Percentiles rank a stretch among this genome's conserved stretches.
Evolutionary conservation across 2,113 vertebrate species (phyloP).

Genomic region (Phrynocephalus versicolor): DNA sequence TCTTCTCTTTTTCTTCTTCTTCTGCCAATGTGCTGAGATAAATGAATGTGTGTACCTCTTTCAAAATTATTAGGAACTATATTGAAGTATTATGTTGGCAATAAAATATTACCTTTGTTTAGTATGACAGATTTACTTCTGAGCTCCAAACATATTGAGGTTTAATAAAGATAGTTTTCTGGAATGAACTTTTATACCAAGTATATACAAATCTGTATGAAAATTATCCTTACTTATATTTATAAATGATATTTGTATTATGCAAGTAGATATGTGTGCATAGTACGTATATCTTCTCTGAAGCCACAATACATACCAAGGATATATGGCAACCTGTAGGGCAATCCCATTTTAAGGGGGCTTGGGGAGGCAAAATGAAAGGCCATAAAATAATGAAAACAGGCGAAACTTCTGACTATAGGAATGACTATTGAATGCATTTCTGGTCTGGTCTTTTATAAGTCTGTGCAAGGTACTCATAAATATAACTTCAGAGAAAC

Average conservation of each 20-base stretch:
- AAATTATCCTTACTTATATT: neutral
- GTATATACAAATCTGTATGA: rapidly evolving
- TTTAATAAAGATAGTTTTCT: neutral
- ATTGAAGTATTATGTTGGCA: slow-evolving; percentile 6
- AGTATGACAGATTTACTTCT: slow-evolving; percentile 17
- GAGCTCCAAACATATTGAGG: neutral
- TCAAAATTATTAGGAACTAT: neutral
- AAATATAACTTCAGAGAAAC: too few relatives aligned
- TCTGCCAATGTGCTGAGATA: too few relatives aligned
- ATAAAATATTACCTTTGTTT: slow-evolving; percentile 8
- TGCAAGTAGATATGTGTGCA: too few relatives aligned
- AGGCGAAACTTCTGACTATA: neutral
- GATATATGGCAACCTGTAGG: neutral
- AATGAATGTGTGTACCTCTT: too few relatives aligned
- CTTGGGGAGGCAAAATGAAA: neutral
- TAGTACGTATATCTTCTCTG: neutral
- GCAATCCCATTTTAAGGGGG: neutral
- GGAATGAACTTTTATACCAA: too few relatives aligned
- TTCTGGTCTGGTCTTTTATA: neutral
- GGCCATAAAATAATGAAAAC: neutral
- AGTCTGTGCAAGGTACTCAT: neutral
- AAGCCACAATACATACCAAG: neutral
- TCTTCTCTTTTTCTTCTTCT: too few relatives aligned
- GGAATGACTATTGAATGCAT: neutral
- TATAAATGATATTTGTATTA: neutral